Evolutionary conservation across 2,113 vertebrate genomes (phyloP).

Genomic region (Salvelinus alpinus): DNA sequence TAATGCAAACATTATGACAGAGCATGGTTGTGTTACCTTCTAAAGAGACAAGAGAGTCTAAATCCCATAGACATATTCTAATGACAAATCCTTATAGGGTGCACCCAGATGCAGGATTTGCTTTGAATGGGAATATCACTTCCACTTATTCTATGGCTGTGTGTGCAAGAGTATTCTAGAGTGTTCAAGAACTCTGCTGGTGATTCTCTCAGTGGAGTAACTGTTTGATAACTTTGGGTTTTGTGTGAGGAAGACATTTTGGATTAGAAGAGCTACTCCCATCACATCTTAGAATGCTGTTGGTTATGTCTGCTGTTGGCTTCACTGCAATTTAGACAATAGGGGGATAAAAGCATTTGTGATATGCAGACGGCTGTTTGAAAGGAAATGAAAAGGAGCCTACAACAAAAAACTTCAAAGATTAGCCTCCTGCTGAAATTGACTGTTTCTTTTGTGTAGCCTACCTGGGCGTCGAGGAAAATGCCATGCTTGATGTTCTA

Average conservation of each 20-base stretch:
- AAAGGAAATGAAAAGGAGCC: slow-evolving; percentile 36
- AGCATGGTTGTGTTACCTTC: too few relatives aligned
- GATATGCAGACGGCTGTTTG: slow-evolving; percentile 40
- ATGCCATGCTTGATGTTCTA: slow-evolving; percentile 9
- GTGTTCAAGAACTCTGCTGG: too few relatives aligned
- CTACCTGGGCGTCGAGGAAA: slow-evolving; percentile 9
- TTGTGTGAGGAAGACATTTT: slow-evolving; percentile 1
- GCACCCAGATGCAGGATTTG: too few relatives aligned
- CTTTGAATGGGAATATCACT: too few relatives aligned
- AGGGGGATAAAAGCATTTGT: slow-evolving; percentile 32
- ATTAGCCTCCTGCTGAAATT: slow-evolving; percentile 12
- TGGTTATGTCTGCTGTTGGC: slow-evolving; percentile 40
- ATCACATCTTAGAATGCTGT: slow-evolving; percentile 29
- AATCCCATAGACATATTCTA: too few relatives aligned
- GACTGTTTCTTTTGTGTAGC: slow-evolving; percentile 32
- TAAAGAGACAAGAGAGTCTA: too few relatives aligned
- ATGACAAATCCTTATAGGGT: too few relatives aligned
- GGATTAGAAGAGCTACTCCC: slow-evolving; percentile 14
- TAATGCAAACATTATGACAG: neutral
- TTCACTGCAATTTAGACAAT: slow-evolving; percentile 34
- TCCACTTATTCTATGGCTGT: too few relatives aligned
- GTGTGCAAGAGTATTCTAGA: too few relatives aligned
- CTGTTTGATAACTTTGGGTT: neutral
- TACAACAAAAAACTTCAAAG: slow-evolving; percentile 32
- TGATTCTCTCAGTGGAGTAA: too few relatives aligned